phyloP scores from a whole-genome alignment of 2,113 vertebrate genomes.

The Alethe diademata region DNA sequence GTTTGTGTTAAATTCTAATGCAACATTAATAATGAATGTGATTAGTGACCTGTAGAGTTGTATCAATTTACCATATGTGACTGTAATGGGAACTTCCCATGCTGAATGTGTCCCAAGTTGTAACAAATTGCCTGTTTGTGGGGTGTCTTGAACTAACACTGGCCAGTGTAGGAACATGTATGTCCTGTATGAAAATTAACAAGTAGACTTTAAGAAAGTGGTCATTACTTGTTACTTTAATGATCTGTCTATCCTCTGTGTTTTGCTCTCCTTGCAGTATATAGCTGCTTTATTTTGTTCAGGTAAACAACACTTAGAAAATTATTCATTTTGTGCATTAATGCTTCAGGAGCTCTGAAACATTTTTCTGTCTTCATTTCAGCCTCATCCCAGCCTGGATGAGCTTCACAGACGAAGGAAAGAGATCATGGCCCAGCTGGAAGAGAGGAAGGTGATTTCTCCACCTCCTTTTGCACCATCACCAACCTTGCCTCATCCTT shows the following conservation, averaged over 20 bases:
- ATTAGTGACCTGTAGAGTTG: background rate
- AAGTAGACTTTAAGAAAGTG: background rate
- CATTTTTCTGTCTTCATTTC: constrained; percentile 62
- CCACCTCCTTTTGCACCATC: constrained; percentile 94
- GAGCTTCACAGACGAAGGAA: constrained; percentile 92
- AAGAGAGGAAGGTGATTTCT: constrained; percentile 95
- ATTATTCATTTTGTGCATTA: background rate
- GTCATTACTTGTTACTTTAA: background rate
- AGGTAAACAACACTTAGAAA: background rate
- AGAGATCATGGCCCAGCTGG: constrained; percentile 94
- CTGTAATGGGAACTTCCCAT: background rate
- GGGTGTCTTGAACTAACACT: background rate
- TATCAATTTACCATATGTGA: accelerated
- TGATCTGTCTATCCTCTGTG: background rate
- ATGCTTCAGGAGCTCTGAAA: constrained; percentile 72
- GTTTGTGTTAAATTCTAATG: background rate
- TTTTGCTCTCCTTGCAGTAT: background rate
- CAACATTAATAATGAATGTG: background rate
- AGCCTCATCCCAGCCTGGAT: constrained; percentile 87
- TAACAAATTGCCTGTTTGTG: background rate
- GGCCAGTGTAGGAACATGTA: background rate
- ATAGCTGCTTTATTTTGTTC: background rate
- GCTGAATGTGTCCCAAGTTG: background rate
- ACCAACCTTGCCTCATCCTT: constrained; percentile 87
- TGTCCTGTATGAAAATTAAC: background rate